These are phyloP conservation scores for Aporophyla lueneburgensis DNA, from an alignment of 2,888 invertebrate species.

Conservation along the genomic window DNA sequence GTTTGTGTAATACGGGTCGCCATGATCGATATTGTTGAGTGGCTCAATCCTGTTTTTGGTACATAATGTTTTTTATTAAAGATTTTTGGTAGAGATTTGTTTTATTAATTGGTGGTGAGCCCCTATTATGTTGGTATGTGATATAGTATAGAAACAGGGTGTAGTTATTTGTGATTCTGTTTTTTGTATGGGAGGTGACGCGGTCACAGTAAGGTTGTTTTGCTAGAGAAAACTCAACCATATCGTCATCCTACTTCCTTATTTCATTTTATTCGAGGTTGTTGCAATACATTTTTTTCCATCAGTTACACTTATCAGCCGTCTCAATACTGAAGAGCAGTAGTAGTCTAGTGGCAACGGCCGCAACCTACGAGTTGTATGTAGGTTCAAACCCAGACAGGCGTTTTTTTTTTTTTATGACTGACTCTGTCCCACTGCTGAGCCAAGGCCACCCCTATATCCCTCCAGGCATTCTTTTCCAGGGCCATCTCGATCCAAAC, in stretches of 20 bases:
- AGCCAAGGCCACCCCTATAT: too few species aligned
- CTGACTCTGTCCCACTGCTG: too few species aligned
- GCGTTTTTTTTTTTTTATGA: too few species aligned
- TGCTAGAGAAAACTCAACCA: background rate
- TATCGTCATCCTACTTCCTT: background rate
- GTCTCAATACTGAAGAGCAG: too few species aligned
- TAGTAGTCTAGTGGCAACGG: too few species aligned
- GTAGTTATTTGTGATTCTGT: background rate
- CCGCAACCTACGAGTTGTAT: too few species aligned
- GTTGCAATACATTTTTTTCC: too few species aligned
- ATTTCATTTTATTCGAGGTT: too few species aligned
- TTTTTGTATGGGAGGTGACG: background rate
- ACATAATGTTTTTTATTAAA: background rate
- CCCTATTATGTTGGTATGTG: conserved; percentile 11
- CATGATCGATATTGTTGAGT: conserved; percentile 57
- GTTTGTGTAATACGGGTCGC: conserved; percentile 64
- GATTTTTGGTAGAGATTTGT: conserved; percentile 32
- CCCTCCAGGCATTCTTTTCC: too few species aligned
- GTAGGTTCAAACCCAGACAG: too few species aligned
- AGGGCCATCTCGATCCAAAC: too few species aligned
- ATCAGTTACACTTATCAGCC: too few species aligned
- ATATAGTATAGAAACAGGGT: background rate
- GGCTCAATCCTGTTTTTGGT: conserved; percentile 63
- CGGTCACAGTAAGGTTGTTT: background rate
- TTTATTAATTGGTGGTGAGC: conserved; percentile 42